Conservation (phyloP, 2,888 invertebrate genomes). For the Drosophila ustulata region DNA sequence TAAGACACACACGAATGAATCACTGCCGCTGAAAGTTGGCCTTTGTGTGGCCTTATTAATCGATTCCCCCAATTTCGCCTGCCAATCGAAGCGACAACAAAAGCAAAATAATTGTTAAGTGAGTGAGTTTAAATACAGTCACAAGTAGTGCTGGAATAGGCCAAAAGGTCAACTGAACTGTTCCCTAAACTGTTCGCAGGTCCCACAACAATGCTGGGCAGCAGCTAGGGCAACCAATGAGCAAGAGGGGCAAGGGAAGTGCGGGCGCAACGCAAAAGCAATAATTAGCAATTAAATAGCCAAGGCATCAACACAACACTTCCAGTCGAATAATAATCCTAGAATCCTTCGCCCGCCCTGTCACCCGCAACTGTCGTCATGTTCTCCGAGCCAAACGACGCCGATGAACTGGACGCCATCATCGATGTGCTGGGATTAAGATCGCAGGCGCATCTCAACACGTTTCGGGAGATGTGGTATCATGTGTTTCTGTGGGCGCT, state of each 20-base stretch:
- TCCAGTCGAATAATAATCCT: slow-evolving; percentile 19
- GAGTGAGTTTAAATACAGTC: neutral
- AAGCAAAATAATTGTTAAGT: slow-evolving; percentile 9
- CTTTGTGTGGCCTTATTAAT: slow-evolving; percentile 50
- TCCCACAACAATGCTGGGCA: slow-evolving; percentile 5
- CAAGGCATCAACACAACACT: slow-evolving; percentile 21
- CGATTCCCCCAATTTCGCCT: slow-evolving; percentile 38
- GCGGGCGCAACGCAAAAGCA: slow-evolving; percentile 62
- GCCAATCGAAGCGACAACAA: slow-evolving; percentile 24
- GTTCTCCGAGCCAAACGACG: slow-evolving; percentile 82
- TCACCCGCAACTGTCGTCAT: slow-evolving; percentile 60
- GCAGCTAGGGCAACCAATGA: slow-evolving; percentile 35
- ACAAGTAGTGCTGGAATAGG: slow-evolving; percentile 14
- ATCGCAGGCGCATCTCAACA: slow-evolving; percentile 88
- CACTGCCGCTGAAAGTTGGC: slow-evolving; percentile 49
- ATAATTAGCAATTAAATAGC: slow-evolving; percentile 62
- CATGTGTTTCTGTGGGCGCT: slow-evolving; percentile 98
- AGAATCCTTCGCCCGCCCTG: neutral
- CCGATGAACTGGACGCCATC: slow-evolving; percentile 88
- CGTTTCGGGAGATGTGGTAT: slow-evolving; percentile 97
- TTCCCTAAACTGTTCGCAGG: slow-evolving; percentile 14
- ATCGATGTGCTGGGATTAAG: slow-evolving; percentile 89
- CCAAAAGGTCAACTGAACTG: slow-evolving; percentile 45
- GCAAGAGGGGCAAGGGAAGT: slow-evolving; percentile 18
- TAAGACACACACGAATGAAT: slow-evolving; percentile 28